Evolutionary conservation across 2,797 vertebrate species (phyloP).

Genomic region (Dendrocincla fuliginosa): DNA sequence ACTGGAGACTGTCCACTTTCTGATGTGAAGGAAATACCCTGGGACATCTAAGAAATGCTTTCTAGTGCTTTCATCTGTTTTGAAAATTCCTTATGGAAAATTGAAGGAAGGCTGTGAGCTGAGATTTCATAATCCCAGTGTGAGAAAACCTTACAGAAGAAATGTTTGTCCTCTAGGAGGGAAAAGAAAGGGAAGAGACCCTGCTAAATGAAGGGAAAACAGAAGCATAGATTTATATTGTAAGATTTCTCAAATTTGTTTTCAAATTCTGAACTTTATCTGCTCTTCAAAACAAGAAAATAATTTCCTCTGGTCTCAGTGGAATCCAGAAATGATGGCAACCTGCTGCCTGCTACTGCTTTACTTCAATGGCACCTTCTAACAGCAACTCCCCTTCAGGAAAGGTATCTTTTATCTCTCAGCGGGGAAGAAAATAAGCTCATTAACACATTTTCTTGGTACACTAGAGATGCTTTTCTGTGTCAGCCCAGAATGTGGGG

Average conservation of each 20-base stretch:
- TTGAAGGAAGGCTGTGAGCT: background rate
- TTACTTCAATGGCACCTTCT: constrained; percentile 17
- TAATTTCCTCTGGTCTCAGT: background rate
- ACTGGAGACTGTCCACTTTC: background rate
- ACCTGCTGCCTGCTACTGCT: background rate
- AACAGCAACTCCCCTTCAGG: constrained; percentile 5
- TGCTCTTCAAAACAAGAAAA: background rate
- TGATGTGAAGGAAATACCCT: background rate
- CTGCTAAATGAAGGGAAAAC: background rate
- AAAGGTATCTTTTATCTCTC: constrained; percentile 41
- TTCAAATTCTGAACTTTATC: background rate
- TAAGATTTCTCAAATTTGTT: background rate
- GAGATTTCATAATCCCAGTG: background rate
- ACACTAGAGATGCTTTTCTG: background rate
- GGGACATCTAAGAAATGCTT: background rate
- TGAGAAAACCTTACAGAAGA: background rate
- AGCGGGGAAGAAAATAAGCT: background rate
- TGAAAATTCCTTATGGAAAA: background rate
- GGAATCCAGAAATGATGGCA: background rate
- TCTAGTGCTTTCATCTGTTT: background rate
- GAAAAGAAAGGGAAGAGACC: background rate
- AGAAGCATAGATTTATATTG: background rate
- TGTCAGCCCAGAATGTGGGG: background rate
- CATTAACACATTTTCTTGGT: constrained; percentile 65
- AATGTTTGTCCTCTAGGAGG: background rate